Percentiles rank a stretch among this genome's conserved stretches.
Conservation (phyloP, 2,888 invertebrate genomes). For the Heliconius hortense region DNA sequence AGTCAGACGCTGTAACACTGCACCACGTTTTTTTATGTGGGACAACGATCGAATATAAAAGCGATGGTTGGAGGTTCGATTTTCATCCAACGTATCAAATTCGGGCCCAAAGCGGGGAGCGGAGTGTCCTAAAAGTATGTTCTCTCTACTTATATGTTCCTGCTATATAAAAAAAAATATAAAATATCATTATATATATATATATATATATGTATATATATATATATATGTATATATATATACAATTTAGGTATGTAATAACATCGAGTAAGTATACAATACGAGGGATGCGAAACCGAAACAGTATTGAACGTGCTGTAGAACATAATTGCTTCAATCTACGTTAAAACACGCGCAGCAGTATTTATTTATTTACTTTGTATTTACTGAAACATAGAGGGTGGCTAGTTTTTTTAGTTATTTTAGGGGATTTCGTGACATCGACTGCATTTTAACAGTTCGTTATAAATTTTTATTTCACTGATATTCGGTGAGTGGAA, state of each 20-base stretch:
- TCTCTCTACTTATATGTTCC: no score
- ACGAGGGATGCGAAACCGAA: background rate
- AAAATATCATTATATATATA: background rate
- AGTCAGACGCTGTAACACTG: no score
- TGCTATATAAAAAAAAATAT: background rate
- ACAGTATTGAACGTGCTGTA: conserved; percentile 6
- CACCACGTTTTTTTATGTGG: no score
- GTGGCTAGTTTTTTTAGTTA: conserved; percentile 47
- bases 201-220: background rate
- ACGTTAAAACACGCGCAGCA: conserved; percentile 67
- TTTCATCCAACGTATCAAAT: no score
- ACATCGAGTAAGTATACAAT: background rate
- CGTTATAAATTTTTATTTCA: conserved; percentile 2
- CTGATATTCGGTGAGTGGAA: no score
- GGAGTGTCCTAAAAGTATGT: background rate
- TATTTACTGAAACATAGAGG: conserved; percentile 75
- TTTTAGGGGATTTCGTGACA: conserved; percentile 28
- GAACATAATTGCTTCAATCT: conserved; percentile 75
- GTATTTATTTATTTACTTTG: conserved; percentile 80
- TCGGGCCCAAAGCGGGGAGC: background rate
- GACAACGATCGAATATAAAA: no score
- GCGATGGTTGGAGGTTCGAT: no score
- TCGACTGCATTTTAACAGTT: conserved; percentile 16
- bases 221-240: background rate
- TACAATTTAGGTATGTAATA: background rate